These are phyloP conservation scores for Furcifer pardalis DNA, from an alignment of 2,797 vertebrate genomes.

Conservation along the genomic window DNA sequence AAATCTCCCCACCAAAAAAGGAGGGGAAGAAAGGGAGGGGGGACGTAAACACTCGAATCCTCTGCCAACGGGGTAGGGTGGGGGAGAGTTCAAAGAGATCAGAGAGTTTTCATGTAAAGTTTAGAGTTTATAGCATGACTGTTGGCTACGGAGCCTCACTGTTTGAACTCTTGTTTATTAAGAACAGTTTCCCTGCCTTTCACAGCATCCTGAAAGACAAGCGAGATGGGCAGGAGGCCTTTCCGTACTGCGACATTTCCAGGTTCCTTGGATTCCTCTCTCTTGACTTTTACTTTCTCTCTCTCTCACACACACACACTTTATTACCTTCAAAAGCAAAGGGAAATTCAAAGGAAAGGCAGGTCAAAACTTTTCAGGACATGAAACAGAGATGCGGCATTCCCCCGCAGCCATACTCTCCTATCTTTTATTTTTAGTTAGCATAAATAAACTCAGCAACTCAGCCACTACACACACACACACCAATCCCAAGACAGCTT, in stretches of 20 bases:
- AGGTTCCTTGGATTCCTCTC: slow-evolving; percentile 74
- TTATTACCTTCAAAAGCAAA: slow-evolving; percentile 65
- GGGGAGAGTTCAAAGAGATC: slow-evolving; percentile 81
- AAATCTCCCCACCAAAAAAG: slow-evolving; percentile 81
- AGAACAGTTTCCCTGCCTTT: slow-evolving; percentile 81
- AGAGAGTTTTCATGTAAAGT: slow-evolving; percentile 84
- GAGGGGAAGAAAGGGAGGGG: slow-evolving; percentile 85
- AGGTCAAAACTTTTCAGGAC: slow-evolving; percentile 25
- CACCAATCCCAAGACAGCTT: slow-evolving; percentile 25
- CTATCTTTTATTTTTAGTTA: slow-evolving; percentile 13
- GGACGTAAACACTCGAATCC: slow-evolving; percentile 36
- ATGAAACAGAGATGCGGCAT: slow-evolving; percentile 17
- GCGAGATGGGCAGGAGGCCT: slow-evolving; percentile 65
- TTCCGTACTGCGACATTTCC: slow-evolving; percentile 64
- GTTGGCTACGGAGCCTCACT: slow-evolving; percentile 75
- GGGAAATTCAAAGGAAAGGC: slow-evolving; percentile 37
- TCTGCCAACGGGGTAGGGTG: slow-evolving; percentile 47
- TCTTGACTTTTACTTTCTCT: slow-evolving; percentile 50
- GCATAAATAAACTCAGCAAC: not conserved
- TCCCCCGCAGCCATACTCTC: not conserved
- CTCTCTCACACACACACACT: not conserved
- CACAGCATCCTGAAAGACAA: slow-evolving; percentile 75
- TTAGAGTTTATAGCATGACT: slow-evolving; percentile 84
- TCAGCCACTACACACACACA: not conserved
- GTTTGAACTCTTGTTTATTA: slow-evolving; percentile 84